Evolutionary conservation across 2,888 invertebrate genomes (phyloP), one percentile per base, ranked within the genome.

Genomic region (Xanthia togata): DNA sequence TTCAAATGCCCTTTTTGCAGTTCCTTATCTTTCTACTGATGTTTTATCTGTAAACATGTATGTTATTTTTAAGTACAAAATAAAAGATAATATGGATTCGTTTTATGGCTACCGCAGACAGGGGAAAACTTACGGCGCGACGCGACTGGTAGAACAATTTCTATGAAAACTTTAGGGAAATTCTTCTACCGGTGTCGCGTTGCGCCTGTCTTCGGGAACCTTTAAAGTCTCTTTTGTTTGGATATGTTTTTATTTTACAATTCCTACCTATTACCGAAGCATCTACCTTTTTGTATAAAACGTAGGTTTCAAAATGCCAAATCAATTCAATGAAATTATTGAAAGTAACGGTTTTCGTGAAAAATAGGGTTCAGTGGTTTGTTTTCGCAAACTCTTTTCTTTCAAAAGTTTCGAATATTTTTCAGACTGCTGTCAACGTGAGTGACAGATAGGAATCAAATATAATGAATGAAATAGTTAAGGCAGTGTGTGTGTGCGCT

Each of bases 401-500:
- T 47, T 26, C 20, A 50, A 41, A 20, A 31, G 0, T 23, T 44
- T 44, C 23, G n/a, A 53, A 72, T 57, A n/a, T 23, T 50, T 67
- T 68, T 20, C 26, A 41, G n/a, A 41, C 38, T 35, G 6, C 6
- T 44, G 50, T 50, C 31, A 76, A 35, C 14, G 14, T 41, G 4
- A 55, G 23, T 23, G 6, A 11, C 41, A 41, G 41, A 65, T 14
- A 3, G 26, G 17, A 23, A 44, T 55, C 6, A 17, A 47, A 23
- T 23, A 31, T 20, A 59, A 60, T 53, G 65, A 69, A 70, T 57
- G 35, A 41, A 26, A 65, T 73, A 23, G 41, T 11, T 14, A 20
- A 38, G 23, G 35, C 57, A 68, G 17, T 67, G 62, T 84, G 68
- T 23, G 41, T n/a, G 31, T 59, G 41, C 67, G 26, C 44, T 64